These are phyloP conservation scores for Pyrochroa serraticornis DNA, from an alignment of 2,888 invertebrate genomes.

Conservation along the genomic window DNA sequence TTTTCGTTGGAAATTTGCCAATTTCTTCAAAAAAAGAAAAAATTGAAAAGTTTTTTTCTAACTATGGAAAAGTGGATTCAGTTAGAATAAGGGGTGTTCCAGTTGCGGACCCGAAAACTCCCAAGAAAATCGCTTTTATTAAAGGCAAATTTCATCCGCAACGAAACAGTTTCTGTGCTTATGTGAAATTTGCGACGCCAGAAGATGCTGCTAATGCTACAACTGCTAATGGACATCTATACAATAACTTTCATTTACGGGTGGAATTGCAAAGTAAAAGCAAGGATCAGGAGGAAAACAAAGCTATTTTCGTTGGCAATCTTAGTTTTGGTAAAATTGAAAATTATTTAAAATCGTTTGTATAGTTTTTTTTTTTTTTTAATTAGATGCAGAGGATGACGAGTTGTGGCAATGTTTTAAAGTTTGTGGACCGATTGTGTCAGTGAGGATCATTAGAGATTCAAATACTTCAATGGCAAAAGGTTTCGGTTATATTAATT, in stretches of 20 bases:
- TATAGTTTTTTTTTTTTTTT: constrained; percentile 9
- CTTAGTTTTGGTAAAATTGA: constrained; percentile 67
- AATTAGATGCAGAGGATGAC: constrained; percentile 70
- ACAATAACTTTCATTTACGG: constrained; percentile 69
- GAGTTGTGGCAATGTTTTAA: constrained; percentile 69
- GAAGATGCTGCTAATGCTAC: constrained; percentile 64
- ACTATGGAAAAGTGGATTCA: constrained; percentile 72
- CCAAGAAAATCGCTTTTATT: constrained; percentile 70
- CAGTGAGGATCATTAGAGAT: constrained; percentile 74
- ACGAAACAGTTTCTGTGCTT: constrained; percentile 68
- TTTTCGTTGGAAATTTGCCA: constrained; percentile 81
- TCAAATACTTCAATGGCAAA: constrained; percentile 72
- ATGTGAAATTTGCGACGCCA: constrained; percentile 58
- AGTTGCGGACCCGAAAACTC: constrained; percentile 65
- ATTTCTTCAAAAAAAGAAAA: constrained; percentile 62
- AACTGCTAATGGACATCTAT: constrained; percentile 68
- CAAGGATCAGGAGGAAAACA: constrained; percentile 63
- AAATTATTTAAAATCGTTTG: constrained; percentile 10
- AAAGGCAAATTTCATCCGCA: constrained; percentile 73
- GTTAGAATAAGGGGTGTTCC: constrained; percentile 72
- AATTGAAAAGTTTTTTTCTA: constrained; percentile 67
- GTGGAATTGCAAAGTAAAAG: constrained; percentile 64
- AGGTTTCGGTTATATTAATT: constrained; percentile 82
- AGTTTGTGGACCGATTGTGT: constrained; percentile 73
- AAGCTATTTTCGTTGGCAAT: constrained; percentile 78